These are phyloP conservation scores for Callithrix jacchus DNA, from an alignment of 2,113 vertebrate species.

Conservation along the genomic window DNA sequence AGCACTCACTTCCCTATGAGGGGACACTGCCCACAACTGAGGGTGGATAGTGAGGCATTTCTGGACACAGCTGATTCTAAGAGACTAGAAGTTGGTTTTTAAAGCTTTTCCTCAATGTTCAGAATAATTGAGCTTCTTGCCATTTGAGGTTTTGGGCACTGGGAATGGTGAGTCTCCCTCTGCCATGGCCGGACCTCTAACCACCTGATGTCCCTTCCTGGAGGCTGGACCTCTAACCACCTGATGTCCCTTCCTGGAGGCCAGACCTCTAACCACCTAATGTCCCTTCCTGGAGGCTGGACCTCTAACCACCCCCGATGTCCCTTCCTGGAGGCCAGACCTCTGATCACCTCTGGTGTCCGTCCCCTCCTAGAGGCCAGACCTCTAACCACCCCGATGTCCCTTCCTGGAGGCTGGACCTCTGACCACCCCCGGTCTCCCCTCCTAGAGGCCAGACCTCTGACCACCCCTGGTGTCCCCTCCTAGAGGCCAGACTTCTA, in stretches of 20 bases:
- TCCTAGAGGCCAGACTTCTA: background rate
- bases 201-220: accelerated
- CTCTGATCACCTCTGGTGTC: accelerated
- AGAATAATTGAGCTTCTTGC: background rate
- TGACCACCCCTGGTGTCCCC: accelerated
- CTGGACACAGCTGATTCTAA: background rate
- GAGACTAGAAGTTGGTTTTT: background rate
- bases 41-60: background rate
- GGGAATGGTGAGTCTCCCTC: background rate
- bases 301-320: accelerated
- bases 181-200: background rate
- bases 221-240: accelerated
- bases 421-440: accelerated
- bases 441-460: too few relatives aligned
- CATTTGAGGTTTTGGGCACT: accelerated
- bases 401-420: too few relatives aligned
- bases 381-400: accelerated
- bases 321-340: too few relatives aligned
- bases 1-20: background rate
- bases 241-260: too few relatives aligned
- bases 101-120: background rate
- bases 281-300: too few relatives aligned
- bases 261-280: accelerated
- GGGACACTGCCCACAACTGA: accelerated
- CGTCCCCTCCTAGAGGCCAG: too few relatives aligned